phyloP scores from a whole-genome alignment of 2,113 vertebrate species.

The Zosterops lateralis region DNA sequence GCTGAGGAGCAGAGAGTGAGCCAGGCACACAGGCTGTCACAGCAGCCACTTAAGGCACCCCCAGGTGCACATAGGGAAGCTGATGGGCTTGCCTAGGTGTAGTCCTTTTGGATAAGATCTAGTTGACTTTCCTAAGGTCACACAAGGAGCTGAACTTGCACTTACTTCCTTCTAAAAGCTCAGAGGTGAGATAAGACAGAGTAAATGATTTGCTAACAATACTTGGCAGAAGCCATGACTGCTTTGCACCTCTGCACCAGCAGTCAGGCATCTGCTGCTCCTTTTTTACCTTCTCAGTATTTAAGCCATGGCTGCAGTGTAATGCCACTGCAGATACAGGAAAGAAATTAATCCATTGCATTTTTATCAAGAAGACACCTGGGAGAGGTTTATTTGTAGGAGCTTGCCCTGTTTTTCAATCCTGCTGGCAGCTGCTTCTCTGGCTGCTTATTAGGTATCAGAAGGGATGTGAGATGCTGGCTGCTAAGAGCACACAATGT shows the following conservation, averaged over 20 bases:
- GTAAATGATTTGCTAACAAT: neutral
- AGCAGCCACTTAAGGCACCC: neutral
- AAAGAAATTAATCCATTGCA: neutral
- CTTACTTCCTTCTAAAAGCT: neutral
- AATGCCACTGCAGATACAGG: neutral
- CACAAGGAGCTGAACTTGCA: neutral
- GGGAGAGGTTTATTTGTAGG: neutral
- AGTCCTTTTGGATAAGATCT: neutral
- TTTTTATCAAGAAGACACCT: conserved; percentile 1
- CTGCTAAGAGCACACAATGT: neutral
- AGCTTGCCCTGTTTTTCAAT: conserved; percentile 3
- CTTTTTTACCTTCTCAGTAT: neutral
- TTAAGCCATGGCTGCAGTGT: neutral
- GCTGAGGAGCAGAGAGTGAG: neutral
- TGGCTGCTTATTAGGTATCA: neutral
- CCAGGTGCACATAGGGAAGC: neutral
- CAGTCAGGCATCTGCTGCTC: neutral
- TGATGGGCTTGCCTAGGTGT: neutral
- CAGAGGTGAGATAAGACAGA: neutral
- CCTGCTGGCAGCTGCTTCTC: neutral
- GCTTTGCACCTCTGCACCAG: neutral
- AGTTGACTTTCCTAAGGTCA: neutral
- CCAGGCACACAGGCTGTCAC: neutral
- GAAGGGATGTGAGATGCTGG: neutral
- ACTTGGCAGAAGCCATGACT: neutral